Percentiles rank a stretch among this genome's conserved stretches.
Evolutionary conservation across 2,113 vertebrate species (phyloP).

Genomic region (Trogon surrucura): DNA sequence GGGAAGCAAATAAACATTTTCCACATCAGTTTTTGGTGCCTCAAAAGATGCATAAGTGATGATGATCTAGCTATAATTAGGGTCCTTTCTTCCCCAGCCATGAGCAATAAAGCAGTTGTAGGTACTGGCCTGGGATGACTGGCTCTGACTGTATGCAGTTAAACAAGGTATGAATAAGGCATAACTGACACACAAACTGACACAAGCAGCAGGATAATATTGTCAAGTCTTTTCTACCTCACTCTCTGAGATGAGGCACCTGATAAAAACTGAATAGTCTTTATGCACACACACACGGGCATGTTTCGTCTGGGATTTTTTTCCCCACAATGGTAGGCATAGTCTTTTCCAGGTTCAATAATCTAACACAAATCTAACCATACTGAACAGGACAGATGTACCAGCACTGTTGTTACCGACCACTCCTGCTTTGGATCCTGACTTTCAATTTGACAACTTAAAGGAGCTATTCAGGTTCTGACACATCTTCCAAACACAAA

Average conservation of each 20-base stretch:
- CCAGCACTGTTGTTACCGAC: no score
- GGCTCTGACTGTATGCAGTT: not conserved
- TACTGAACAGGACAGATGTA: not conserved
- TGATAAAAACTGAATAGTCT: not conserved
- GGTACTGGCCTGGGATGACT: not conserved
- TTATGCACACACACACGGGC: accelerated
- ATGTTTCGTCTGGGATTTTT: not conserved
- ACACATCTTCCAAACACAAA: not conserved
- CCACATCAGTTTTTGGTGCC: not conserved
- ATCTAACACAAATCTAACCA: not conserved
- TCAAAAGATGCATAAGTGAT: not conserved
- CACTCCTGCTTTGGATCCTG: not conserved
- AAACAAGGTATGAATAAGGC: no score
- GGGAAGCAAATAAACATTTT: not conserved
- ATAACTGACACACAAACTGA: not conserved
- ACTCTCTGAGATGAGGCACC: not conserved
- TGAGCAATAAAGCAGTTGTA: not conserved
- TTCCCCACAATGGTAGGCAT: accelerated
- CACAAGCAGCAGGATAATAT: not conserved
- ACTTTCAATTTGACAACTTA: not conserved
- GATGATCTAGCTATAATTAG: accelerated
- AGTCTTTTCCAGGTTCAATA: not conserved
- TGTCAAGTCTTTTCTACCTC: not conserved
- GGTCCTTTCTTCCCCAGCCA: not conserved
- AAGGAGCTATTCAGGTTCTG: not conserved